These are phyloP conservation scores for Esox lucius DNA, from an alignment of 2,797 vertebrate genomes.

Conservation along the genomic window DNA sequence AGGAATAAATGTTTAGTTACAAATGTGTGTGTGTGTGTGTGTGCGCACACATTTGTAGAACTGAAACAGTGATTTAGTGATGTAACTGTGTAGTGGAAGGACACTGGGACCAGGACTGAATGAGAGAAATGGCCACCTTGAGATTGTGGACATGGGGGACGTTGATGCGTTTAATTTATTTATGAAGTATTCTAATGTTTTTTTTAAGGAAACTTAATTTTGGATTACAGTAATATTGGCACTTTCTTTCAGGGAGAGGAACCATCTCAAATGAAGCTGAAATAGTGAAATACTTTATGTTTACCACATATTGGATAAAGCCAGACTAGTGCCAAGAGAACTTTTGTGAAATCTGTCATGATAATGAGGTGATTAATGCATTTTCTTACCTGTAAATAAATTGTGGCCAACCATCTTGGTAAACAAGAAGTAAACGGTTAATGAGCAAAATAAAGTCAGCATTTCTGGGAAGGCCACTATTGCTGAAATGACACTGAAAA, in stretches of 20 bases:
- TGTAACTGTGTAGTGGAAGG: conserved; percentile 47
- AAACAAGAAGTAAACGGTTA: not conserved
- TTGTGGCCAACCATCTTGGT: not conserved
- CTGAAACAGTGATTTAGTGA: conserved; percentile 17
- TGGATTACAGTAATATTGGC: no score
- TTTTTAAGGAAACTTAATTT: no score
- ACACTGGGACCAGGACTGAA: conserved; percentile 29
- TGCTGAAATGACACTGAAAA: no score
- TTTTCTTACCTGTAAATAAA: conserved; percentile 28
- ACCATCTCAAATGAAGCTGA: no score
- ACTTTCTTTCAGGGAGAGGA: no score
- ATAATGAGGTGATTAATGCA: conserved; percentile 21
- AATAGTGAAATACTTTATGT: no score
- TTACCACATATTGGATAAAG: conserved; percentile 24
- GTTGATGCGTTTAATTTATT: conserved; percentile 45
- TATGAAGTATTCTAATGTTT: conserved; percentile 9
- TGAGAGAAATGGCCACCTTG: conserved; percentile 49
- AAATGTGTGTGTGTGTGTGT: not conserved
- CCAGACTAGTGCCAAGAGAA: conserved; percentile 18
- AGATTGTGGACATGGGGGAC: conserved; percentile 31
- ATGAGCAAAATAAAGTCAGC: not conserved
- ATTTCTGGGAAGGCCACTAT: not conserved
- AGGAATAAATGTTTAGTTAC: no score
- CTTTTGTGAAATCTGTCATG: conserved; percentile 24
- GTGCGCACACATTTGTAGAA: not conserved